phyloP scores from a whole-genome alignment of 2,888 invertebrate genomes.

The Eurytoma californica region DNA sequence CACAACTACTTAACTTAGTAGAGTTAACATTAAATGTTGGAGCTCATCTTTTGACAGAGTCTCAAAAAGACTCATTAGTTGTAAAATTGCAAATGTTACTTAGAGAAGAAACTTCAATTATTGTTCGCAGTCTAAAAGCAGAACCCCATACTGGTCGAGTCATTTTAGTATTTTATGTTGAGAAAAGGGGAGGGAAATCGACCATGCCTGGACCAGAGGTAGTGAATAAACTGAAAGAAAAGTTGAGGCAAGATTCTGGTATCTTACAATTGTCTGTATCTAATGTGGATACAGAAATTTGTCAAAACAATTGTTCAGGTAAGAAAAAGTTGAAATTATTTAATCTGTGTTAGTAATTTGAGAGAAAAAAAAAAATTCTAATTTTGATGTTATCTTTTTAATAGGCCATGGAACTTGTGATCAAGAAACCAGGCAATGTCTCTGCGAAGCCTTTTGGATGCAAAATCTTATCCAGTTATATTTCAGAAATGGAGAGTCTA shows the following conservation, averaged over 20 bases:
- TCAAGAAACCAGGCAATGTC: constrained; percentile 87
- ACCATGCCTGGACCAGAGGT: constrained; percentile 80
- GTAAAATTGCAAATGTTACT: constrained; percentile 88
- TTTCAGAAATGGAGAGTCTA: constrained; percentile 83
- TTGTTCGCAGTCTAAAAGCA: constrained; percentile 75
- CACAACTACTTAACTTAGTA: constrained; percentile 84
- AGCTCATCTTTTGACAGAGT: constrained; percentile 81
- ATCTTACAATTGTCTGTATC: constrained; percentile 85
- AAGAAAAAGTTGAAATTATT: constrained; percentile 27
- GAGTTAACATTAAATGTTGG: constrained; percentile 89
- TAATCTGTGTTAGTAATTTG: background rate
- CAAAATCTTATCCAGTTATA: constrained; percentile 84
- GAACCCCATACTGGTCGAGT: constrained; percentile 77
- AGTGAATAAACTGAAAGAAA: constrained; percentile 81
- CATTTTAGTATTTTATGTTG: constrained; percentile 82
- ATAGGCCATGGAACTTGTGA: constrained; percentile 89
- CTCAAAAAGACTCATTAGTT: constrained; percentile 85
- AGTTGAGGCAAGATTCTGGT: constrained; percentile 83
- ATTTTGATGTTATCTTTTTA: no score
- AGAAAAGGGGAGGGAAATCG: constrained; percentile 76
- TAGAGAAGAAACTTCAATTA: constrained; percentile 81
- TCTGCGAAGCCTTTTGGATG: constrained; percentile 98
- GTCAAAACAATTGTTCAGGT: constrained; percentile 94
- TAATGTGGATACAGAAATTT: constrained; percentile 88
- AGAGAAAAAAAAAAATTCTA: no score